Percentiles rank a stretch among this genome's conserved stretches.
Conservation (phyloP, 2,888 invertebrate genomes). For the Eilema sororculum region DNA sequence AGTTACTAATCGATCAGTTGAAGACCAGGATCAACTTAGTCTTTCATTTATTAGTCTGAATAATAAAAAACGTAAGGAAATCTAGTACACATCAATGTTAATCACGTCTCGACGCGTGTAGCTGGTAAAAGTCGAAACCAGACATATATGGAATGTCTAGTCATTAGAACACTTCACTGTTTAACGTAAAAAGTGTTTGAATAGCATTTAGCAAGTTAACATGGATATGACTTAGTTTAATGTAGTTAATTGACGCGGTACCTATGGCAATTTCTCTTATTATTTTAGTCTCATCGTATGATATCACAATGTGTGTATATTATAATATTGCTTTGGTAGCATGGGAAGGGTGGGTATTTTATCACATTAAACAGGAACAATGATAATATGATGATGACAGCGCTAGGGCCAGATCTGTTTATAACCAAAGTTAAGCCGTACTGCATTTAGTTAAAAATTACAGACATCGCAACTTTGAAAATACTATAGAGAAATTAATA, state of each 20-base stretch:
- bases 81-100: slow-evolving; percentile 45
- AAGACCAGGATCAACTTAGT: neutral
- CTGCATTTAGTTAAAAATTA: no score
- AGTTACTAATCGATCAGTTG: neutral
- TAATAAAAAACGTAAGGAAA: slow-evolving; percentile 39
- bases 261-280: slow-evolving; percentile 8
- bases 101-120: slow-evolving; percentile 49
- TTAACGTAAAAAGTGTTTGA: slow-evolving; percentile 52
- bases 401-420: no score
- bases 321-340: neutral
- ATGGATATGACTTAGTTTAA: slow-evolving; percentile 35
- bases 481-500: neutral
- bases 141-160: slow-evolving; percentile 55
- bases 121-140: slow-evolving; percentile 52
- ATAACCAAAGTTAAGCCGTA: no score
- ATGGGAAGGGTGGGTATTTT: neutral
- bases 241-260: slow-evolving; percentile 22
- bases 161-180: slow-evolving; percentile 46
- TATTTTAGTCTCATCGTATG: neutral
- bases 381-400: no score
- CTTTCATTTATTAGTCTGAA: neutral
- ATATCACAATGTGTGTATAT: neutral
- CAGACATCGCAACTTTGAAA: neutral
- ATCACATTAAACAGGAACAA: no score
- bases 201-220: slow-evolving; percentile 39